Conservation (phyloP, 2,888 invertebrate genomes). For the Callinectes sapidus region DNA sequence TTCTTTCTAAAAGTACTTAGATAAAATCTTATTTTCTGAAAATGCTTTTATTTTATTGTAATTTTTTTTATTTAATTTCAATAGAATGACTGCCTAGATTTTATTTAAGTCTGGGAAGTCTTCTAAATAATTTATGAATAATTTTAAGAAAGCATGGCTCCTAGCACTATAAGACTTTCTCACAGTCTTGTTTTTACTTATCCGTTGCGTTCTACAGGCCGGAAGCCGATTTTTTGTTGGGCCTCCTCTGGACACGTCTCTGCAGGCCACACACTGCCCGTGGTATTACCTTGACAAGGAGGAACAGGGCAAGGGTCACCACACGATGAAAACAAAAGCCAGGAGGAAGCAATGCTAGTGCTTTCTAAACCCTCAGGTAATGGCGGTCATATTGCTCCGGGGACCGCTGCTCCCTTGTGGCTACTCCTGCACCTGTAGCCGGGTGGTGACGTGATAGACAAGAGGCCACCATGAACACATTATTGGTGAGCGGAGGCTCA, state of each 20-base stretch:
- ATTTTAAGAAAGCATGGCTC: not conserved
- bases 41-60: not conserved
- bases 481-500: not conserved
- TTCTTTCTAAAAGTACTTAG: not conserved
- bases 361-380: not conserved
- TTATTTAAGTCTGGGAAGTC: not conserved
- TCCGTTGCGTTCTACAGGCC: conserved; percentile 16
- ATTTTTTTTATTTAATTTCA: not conserved
- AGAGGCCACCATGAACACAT: conserved; percentile 8
- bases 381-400: not conserved
- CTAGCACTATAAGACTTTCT: not conserved
- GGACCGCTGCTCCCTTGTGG: not conserved
- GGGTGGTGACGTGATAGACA: not conserved
- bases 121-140: not conserved
- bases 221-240: conserved; percentile 5
- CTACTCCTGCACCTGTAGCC: not conserved
- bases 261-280: not conserved
- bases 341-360: not conserved
- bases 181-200: not conserved
- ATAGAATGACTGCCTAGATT: not conserved
- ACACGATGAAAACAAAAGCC: not conserved
- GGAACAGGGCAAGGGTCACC: not conserved
- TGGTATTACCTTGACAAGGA: not conserved
- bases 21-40: not conserved
- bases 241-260: not conserved